Percentiles rank a stretch among this genome's conserved stretches.
These are phyloP conservation scores for Cheilosia scutellata DNA, from an alignment of 2,888 invertebrate genomes.

Conservation along the genomic window DNA sequence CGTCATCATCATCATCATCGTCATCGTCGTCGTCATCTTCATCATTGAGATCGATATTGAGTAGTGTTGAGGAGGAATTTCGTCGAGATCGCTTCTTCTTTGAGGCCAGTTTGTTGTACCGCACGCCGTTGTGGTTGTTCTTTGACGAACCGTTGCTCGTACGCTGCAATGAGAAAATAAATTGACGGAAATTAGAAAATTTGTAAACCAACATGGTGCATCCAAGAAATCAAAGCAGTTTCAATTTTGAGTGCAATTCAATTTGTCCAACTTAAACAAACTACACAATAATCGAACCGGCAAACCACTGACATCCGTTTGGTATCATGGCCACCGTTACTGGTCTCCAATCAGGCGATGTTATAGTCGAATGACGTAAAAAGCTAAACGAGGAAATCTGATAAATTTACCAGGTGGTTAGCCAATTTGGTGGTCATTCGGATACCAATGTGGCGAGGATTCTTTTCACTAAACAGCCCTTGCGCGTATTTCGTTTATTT, in stretches of 20 bases:
- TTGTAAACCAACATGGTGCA: background rate
- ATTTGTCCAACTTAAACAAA: too few relatives aligned
- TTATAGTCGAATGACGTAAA: background rate
- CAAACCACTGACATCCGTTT: conserved; percentile 7
- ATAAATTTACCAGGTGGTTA: conserved; percentile 72
- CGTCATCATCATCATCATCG: conserved; percentile 77
- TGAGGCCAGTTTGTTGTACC: conserved; percentile 81
- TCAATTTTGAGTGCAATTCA: too few relatives aligned
- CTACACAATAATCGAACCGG: too few relatives aligned
- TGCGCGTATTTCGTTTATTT: conserved; percentile 60
- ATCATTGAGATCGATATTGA: conserved; percentile 78
- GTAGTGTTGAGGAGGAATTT: conserved; percentile 76
- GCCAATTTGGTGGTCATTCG: conserved; percentile 54
- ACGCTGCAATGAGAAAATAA: conserved; percentile 77
- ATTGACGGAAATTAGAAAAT: background rate
- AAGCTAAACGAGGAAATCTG: conserved; percentile 67
- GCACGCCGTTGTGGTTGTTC: conserved; percentile 79
- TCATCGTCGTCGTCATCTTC: conserved; percentile 77
- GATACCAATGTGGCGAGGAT: conserved; percentile 15
- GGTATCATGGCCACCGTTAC: background rate
- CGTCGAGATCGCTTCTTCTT: conserved; percentile 73
- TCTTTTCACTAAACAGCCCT: conserved; percentile 39
- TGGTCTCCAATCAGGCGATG: conserved; percentile 12
- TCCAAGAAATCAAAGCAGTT: too few relatives aligned
- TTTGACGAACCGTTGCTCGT: conserved; percentile 79